Evolutionary conservation across 2,113 vertebrate genomes (phyloP).

Genomic region (Aramus guarauna): DNA sequence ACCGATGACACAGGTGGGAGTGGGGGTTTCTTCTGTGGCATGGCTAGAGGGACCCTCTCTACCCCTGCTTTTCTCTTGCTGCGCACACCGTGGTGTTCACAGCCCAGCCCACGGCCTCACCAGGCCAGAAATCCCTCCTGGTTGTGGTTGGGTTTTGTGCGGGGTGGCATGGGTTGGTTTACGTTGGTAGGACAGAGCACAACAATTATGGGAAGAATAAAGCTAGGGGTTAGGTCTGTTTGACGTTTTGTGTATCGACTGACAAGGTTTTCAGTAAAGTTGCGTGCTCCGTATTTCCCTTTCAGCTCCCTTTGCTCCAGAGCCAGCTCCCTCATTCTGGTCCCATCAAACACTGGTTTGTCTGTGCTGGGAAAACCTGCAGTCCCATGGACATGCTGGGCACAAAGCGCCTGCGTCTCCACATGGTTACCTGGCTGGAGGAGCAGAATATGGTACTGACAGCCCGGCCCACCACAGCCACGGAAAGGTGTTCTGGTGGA

Average conservation of each 20-base stretch:
- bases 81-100: not conserved
- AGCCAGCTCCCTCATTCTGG: not conserved
- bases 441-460: not conserved
- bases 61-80: not conserved
- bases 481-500: not conserved
- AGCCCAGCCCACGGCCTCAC: not conserved
- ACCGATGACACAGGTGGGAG: rapidly evolving
- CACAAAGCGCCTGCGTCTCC: not conserved
- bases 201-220: not conserved
- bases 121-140: not conserved
- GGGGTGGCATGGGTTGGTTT: not conserved
- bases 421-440: not conserved
- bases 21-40: not conserved
- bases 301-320: not conserved
- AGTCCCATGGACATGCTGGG: rapidly evolving
- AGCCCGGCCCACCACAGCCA: not conserved
- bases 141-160: not conserved
- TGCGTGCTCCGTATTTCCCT: not conserved
- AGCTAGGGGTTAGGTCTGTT: not conserved
- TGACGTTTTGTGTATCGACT: not conserved
- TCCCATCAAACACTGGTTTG: not conserved
- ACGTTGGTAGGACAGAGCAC: not conserved
- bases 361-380: rapidly evolving
- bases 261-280: not conserved
- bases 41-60: not conserved